Conservation (phyloP, 2,113 vertebrate genomes). For the Gymnarchus niloticus region DNA sequence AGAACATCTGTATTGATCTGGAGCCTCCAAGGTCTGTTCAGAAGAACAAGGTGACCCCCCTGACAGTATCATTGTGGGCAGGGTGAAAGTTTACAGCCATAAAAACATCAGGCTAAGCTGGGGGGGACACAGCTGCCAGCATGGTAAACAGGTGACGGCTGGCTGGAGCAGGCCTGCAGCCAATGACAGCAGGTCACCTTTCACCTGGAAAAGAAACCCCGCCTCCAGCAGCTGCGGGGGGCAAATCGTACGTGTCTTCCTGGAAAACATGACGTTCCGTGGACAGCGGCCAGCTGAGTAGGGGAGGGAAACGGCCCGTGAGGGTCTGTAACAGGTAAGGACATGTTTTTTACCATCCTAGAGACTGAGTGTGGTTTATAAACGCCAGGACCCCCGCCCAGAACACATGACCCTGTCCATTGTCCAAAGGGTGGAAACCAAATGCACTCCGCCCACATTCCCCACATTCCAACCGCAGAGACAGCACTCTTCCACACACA, state of each 20-base stretch:
- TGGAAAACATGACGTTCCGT: not conserved
- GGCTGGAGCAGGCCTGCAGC: not conserved
- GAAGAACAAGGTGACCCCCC: not conserved
- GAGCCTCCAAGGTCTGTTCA: too few relatives aligned
- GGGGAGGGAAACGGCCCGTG: not conserved
- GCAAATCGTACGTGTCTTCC: not conserved
- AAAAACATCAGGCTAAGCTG: not conserved
- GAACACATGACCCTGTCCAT: too few relatives aligned
- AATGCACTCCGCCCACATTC: not conserved
- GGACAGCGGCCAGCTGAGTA: not conserved
- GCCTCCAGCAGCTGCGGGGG: not conserved
- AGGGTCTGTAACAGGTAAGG: too few relatives aligned
- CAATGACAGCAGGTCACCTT: slow-evolving; percentile 2
- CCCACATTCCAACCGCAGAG: not conserved
- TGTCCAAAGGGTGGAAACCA: too few relatives aligned
- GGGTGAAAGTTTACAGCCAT: not conserved
- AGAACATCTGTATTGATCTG: not conserved
- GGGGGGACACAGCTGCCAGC: not conserved
- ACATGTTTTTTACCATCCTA: too few relatives aligned
- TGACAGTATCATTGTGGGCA: not conserved
- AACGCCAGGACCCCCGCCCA: not conserved
- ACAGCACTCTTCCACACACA: not conserved
- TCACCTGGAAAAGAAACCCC: slow-evolving; percentile 1
- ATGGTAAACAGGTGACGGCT: not conserved
- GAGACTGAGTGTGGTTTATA: too few relatives aligned